Percentiles rank a stretch among this genome's conserved stretches.
These are phyloP conservation scores for Pseudonaja textilis DNA, from an alignment of 2,113 vertebrate species.

Conservation along the genomic window DNA sequence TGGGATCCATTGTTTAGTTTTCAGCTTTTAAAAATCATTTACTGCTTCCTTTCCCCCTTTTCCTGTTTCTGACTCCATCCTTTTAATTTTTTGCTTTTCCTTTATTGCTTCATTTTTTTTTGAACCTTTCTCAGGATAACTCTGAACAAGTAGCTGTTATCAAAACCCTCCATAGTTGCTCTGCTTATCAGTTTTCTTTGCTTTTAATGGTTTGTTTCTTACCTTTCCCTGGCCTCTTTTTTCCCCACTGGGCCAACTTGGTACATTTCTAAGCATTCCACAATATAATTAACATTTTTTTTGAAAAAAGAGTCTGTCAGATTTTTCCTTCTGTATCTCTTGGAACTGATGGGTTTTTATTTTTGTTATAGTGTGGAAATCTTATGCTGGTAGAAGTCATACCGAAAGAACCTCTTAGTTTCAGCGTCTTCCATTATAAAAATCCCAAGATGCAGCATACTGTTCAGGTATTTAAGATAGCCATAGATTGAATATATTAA, in stretches of 20 bases:
- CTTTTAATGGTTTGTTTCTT: not conserved
- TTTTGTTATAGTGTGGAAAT: conserved; percentile 86
- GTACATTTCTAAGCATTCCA: not conserved
- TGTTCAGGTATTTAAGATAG: conserved; percentile 83
- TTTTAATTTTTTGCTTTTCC: not conserved
- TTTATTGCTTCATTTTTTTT: not conserved
- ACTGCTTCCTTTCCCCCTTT: not conserved
- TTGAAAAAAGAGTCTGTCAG: not conserved
- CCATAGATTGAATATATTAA: conserved; percentile 2
- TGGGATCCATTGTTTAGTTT: not conserved
- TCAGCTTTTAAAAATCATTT: not conserved
- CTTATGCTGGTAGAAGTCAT: conserved; percentile 98
- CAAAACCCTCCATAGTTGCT: not conserved
- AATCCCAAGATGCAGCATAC: conserved; percentile 98
- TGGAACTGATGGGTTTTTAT: conserved; percentile 26
- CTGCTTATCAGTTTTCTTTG: not conserved
- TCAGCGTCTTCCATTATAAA: conserved; percentile 98
- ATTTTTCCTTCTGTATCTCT: not conserved
- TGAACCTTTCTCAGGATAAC: not conserved
- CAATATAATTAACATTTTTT: not conserved
- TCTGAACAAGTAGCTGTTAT: not conserved
- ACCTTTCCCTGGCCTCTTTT: not conserved
- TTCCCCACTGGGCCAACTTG: not conserved
- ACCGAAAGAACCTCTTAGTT: conserved; percentile 94
- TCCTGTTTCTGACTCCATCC: not conserved